Evolutionary conservation across 2,113 vertebrate species (phyloP), one percentile per base, ranked within the genome.

Genomic region (Glaucomys volans): DNA sequence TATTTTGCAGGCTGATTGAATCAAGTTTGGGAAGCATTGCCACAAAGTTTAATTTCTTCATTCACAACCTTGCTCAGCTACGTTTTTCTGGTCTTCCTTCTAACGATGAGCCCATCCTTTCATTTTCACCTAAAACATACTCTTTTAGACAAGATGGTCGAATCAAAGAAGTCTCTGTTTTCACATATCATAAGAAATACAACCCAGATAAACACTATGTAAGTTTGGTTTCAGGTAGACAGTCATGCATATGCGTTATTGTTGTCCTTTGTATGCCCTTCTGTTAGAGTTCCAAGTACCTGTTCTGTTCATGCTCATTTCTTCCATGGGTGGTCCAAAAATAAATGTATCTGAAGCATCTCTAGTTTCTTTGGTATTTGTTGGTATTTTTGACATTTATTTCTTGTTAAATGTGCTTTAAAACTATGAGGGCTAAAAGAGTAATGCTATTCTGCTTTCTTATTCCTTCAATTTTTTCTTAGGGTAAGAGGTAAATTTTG

Each of bases 1-100:
- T 91, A 6, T 92, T 95, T 93, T 77, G 3, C 97, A 99, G 99
- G 96, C 97, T 99, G 85, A 99, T 99, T 18, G 99, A 99, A 97
- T 99, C 99, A 97, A 99, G 99, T 97, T 98, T 99, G 97, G 99
- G 99, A 95, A 99, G 99, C 54, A 99, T 99, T 87, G 99, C 99
- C 97, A 99, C 99, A 42, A 99, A 99, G 98, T 99, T 99, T 97
- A 99, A 99, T 97, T 99, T 99, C 98, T 99, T 99, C 98, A 99
- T 99, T 98, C 99, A 99, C 98, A 99, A 99, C 97, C 98, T 99
- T 90, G 99, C 99, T 93, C 99, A 99, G 98, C 98, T 99, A 35
- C 99, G 99, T 71, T 99, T 99, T 98, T 99, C 99, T 64, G 99
- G 99, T 42, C 98, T 99, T 37, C 99, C 99, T 11, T 99, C 99